These are phyloP conservation scores for Tiliqua scincoides DNA, from an alignment of 2,113 vertebrate genomes.

Conservation along the genomic window DNA sequence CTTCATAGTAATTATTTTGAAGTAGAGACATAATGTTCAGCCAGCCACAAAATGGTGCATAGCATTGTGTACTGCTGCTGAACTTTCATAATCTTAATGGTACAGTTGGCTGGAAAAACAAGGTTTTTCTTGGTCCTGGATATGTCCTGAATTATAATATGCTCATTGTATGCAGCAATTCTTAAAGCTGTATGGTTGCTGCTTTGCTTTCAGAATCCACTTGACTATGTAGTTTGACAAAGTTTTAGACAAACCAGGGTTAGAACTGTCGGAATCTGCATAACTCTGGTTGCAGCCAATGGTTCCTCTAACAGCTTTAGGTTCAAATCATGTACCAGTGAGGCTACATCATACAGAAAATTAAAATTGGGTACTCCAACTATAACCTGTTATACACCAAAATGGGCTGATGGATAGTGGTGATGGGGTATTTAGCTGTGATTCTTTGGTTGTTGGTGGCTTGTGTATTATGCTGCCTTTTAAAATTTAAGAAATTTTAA, in stretches of 20 bases:
- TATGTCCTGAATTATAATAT: not conserved
- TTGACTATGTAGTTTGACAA: not conserved
- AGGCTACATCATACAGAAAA: no score
- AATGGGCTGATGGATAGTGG: no score
- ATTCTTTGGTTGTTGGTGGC: no score
- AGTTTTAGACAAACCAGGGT: not conserved
- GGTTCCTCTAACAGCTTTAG: no score
- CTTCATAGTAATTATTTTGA: not conserved
- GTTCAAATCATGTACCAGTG: no score
- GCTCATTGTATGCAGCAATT: not conserved
- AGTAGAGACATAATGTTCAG: conserved; percentile 27
- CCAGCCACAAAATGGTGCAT: conserved; percentile 7
- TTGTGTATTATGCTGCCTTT: no score
- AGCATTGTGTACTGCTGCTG: not conserved
- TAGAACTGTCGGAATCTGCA: no score
- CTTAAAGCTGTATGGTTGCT: not conserved
- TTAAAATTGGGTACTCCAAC: no score
- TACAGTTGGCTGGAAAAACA: not conserved
- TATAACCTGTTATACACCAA: no score
- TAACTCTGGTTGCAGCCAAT: not conserved
- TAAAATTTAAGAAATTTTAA: no score
- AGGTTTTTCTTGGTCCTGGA: not conserved
- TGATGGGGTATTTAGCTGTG: no score
- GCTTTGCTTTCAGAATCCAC: not conserved
- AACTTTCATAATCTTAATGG: not conserved